Evolutionary conservation across 2,888 invertebrate species (phyloP).

Genomic region (Teinopalpus imperialis): DNA sequence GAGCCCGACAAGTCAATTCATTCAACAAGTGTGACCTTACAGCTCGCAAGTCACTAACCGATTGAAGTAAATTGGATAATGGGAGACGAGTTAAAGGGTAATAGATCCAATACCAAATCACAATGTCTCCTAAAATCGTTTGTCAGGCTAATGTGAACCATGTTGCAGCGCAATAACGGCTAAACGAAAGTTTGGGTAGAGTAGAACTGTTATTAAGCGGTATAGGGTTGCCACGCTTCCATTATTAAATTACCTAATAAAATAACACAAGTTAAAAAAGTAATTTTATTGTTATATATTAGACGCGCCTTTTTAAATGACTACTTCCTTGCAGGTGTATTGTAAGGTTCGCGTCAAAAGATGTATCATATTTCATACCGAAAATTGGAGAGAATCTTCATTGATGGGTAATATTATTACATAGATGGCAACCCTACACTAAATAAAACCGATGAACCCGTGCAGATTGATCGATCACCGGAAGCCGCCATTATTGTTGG

Average conservation of each 20-base stretch:
- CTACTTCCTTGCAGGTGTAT: too few species aligned
- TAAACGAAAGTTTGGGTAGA: background rate
- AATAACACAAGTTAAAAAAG: too few species aligned
- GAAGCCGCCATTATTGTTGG: constrained; percentile 51
- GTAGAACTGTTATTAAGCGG: background rate
- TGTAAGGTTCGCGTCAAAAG: too few species aligned
- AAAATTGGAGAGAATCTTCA: too few species aligned
- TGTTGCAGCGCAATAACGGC: background rate
- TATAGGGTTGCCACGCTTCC: constrained; percentile 6
- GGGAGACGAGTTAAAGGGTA: constrained; percentile 31
- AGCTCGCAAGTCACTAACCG: constrained; percentile 54
- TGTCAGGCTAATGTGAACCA: constrained; percentile 1
- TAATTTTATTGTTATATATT: too few species aligned
- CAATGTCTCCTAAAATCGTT: background rate
- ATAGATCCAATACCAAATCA: constrained; percentile 26
- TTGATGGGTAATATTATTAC: background rate
- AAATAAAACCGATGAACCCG: constrained; percentile 34
- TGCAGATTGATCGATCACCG: constrained; percentile 71
- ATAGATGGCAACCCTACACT: constrained; percentile 16
- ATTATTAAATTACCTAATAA: too few species aligned
- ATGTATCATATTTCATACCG: too few species aligned
- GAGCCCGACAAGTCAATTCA: constrained; percentile 30
- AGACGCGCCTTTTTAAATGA: too few species aligned
- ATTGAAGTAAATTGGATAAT: constrained; percentile 64
- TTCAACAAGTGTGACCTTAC: constrained; percentile 44